Base-by-base conservation (phyloP, 2,113 vertebrate genomes). In the Eudyptes chrysolophus region DNA sequence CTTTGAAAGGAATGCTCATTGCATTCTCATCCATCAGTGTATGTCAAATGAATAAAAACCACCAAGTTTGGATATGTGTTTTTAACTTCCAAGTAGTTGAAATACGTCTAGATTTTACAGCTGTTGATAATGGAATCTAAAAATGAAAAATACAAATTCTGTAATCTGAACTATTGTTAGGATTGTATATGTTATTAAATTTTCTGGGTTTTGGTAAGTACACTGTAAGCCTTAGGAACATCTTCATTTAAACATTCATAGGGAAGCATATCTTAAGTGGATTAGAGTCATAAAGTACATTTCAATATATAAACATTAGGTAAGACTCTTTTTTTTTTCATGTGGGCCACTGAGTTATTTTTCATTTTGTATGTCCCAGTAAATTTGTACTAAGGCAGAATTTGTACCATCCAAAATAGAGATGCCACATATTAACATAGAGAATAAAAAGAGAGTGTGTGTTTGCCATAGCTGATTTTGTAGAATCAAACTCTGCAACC, bases 331-430 rank as follows among this genome's bases (percentile, higher is more conserved):
- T 77, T 83, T 92, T 86, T 95, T 89, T 42, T 42, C 6, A 80
- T 75, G 51, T 89, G 64, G 58, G 51, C 51, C 26, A 87, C 51
- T 76, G 62, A 16, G 16, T 91, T 92, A 90, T 95, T 97, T 97
- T 98, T 97, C 90, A 85, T 92, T 92, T 97, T 94, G 54, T 97
- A 93, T 96, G 79, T 96, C 90, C 93, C 55, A 81, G 97, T 97
- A 98, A 97, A 97, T 96, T 97, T 97, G 94, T 96, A 77, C 58
- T 79, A 90, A 92, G 93, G 96, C 92, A 98, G 96, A 97, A 42
- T 42, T 42, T 42, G 14, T 15, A 42, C 42, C 15, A 95, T 95
- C 92, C 78, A 89, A 96, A 98, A 96, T 98, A 94, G 94, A 98
- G 94, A 82, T 96, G 95, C 97, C 97, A 92, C 81, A 83, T 96